A percentile compares a stretch with the other conserved stretches of the same genome.
phyloP scores from a whole-genome alignment of 2,797 vertebrate species.

The Cossypha heuglini region DNA sequence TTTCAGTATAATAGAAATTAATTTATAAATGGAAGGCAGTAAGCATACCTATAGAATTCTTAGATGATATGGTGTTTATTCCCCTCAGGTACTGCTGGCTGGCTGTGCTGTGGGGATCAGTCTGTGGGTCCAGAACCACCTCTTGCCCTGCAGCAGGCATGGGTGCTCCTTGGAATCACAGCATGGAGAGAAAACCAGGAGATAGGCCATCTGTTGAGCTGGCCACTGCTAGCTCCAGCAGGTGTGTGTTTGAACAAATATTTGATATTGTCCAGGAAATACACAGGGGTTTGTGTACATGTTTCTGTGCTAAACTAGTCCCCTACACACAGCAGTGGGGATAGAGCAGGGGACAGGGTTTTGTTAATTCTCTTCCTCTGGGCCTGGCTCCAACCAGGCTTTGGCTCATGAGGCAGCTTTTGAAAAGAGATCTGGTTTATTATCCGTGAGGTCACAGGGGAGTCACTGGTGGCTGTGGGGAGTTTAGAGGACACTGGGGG shows the following conservation, averaged over 20 bases:
- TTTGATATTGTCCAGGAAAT: background rate
- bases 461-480: too few species aligned
- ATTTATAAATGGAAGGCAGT: background rate
- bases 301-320: background rate
- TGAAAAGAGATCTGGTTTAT: background rate
- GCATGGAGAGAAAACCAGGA: background rate
- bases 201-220: background rate
- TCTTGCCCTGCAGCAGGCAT: background rate
- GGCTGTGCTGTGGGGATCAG: background rate
- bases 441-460: fast-evolving
- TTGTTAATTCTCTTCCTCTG: background rate
- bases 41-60: background rate
- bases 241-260: background rate
- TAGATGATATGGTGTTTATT: background rate
- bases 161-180: background rate
- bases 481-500: background rate
- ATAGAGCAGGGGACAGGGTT: fast-evolving
- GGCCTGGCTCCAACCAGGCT: background rate
- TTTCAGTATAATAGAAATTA: background rate
- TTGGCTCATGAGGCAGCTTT: background rate
- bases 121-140: too few species aligned
- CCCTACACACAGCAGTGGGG: background rate
- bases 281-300: background rate
- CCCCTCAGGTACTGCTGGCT: background rate
- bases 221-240: background rate